phyloP scores from a whole-genome alignment of 2,797 vertebrate species.

The Sebastes reedi region DNA sequence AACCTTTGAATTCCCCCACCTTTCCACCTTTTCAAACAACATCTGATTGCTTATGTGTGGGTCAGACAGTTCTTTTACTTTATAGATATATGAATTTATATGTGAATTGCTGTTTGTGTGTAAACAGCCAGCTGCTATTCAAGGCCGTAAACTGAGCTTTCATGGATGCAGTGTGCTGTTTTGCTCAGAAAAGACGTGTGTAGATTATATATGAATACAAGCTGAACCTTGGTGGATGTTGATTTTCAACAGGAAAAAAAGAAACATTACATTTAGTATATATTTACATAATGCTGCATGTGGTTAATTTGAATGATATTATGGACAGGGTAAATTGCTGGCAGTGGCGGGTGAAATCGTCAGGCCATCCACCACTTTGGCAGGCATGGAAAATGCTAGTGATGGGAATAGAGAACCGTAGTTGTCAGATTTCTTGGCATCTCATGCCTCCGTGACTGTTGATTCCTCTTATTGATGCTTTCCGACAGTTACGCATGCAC shows the following conservation, averaged over 20 bases:
- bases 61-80: not conserved
- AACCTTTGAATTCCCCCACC: constrained; percentile 2
- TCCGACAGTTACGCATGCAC: no score
- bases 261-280: not conserved
- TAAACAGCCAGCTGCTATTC: not conserved
- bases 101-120: not conserved
- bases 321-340: no score
- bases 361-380: no score
- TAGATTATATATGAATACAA: not conserved
- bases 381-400: no score
- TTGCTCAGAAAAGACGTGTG: no score
- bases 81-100: not conserved
- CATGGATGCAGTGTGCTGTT: not conserved
- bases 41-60: not conserved
- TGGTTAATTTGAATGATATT: not conserved
- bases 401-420: no score
- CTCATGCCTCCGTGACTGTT: no score
- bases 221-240: not conserved
- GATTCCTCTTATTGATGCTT: no score
- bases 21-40: constrained; percentile 2
- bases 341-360: no score
- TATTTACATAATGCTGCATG: not conserved
- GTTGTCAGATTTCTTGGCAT: no score
- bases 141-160: not conserved
- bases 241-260: not conserved